Evolutionary conservation across 2,888 invertebrate species (phyloP).

Genomic region (Terebella lapidaria): DNA sequence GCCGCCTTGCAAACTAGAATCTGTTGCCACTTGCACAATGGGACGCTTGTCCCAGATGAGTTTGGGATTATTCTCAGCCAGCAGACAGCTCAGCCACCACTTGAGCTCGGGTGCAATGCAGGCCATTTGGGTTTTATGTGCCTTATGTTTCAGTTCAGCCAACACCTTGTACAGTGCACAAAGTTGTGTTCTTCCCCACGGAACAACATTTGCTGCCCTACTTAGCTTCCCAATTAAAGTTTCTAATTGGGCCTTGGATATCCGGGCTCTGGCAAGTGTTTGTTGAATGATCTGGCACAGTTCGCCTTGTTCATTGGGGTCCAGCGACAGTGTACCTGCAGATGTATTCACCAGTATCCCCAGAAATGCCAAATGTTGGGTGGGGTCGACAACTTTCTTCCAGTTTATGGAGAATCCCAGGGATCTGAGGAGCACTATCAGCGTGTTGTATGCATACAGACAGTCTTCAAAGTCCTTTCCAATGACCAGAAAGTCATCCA

Average conservation of each 20-base stretch:
- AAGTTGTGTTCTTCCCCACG: not conserved
- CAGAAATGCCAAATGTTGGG: not conserved
- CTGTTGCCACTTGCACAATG: not conserved
- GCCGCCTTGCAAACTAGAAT: not conserved
- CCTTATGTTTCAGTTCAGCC: not conserved
- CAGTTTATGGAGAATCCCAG: not conserved
- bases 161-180: not conserved
- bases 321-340: not conserved
- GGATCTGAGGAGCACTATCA: not conserved
- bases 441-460: not conserved
- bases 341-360: not conserved
- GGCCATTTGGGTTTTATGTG: not conserved
- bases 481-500: not conserved
- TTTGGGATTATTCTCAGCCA: not conserved
- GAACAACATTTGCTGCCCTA: not conserved
- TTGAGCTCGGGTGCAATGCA: not conserved
- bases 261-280: not conserved
- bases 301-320: not conserved
- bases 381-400: not conserved
- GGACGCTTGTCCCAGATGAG: not conserved
- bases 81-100: not conserved
- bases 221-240: not conserved
- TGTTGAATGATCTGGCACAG: not conserved
- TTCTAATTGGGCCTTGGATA: not conserved
- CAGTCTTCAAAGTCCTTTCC: not conserved